Evolutionary conservation across 2,888 invertebrate species (phyloP), one percentile per base, ranked within the genome.

Genomic region (Acleris sparsana): DNA sequence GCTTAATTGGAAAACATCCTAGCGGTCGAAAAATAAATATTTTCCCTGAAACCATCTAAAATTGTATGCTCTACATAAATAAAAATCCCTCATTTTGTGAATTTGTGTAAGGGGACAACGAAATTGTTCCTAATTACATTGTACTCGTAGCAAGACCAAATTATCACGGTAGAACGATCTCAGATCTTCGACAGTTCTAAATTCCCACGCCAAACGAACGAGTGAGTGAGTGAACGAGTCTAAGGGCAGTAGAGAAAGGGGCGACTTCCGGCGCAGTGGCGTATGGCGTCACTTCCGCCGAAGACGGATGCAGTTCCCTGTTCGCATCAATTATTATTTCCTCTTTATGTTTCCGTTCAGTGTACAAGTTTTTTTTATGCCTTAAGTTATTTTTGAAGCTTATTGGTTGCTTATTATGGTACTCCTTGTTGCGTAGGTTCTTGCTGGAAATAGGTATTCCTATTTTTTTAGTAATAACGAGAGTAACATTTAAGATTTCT

Each of bases 311-410:
- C 86, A 82, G 89, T 85, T 86, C 85, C 85, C 85, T 83, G 83
- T 82, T 85, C 80, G 82, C 80, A 84, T 87, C 86, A 88, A 89
- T 90, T 89, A 88, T 87, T 87, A 86, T 89, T 90, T 89, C 88
- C 88, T 87, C 85, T 85, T 86, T 85, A 82, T 79, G 84, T 82
- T 88, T 88, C 87, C 88, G 85, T 83, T 84, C 57, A 62, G 64
- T 55, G 48, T 16, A 44, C 22, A 20, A 43, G 55, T 43, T 55
- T 56, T 55, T 56, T 57, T 43, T 55, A 43, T 46, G 57, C 22
- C 17, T 7, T 44, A n/a, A 22, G 57, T 7, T 57, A 25, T 46
- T 57, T 46, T 25, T 46, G 46, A 22, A 43, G 57, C 44, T 56
- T n/a, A 11, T 46, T 46, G n/a, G 46, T 46, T 46, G 16, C 5